Evolutionary conservation across 2,113 vertebrate genomes (phyloP).

Genomic region (Lampris megalopsis): DNA sequence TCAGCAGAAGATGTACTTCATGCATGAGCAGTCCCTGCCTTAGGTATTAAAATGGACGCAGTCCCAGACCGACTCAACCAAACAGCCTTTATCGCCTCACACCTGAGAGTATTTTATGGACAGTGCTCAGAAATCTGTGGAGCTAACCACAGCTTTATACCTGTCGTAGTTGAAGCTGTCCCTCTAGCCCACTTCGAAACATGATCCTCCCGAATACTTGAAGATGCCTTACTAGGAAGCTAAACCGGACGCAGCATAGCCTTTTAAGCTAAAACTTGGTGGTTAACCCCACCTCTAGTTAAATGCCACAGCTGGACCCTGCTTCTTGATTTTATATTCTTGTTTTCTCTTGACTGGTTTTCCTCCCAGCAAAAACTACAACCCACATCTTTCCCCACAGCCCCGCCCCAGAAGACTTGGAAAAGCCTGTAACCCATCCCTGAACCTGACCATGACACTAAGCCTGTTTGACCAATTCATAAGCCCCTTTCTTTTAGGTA

Average conservation of each 20-base stretch:
- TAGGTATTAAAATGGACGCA: slow-evolving; percentile 53
- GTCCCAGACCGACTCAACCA: slow-evolving; percentile 55
- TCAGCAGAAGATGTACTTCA: slow-evolving; percentile 57
- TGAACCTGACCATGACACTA: slow-evolving; percentile 52
- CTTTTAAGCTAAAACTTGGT: slow-evolving; percentile 67
- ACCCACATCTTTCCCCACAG: neutral
- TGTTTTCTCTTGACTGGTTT: slow-evolving; percentile 18
- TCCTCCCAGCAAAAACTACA: slow-evolving; percentile 12
- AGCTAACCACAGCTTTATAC: slow-evolving; percentile 60
- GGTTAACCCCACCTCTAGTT: slow-evolving; percentile 44
- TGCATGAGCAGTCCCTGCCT: slow-evolving; percentile 37
- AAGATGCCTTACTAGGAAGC: slow-evolving; percentile 57
- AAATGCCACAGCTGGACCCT: slow-evolving; percentile 59
- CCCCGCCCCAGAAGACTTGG: neutral
- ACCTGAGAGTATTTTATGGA: slow-evolving; percentile 35
- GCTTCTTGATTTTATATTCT: slow-evolving; percentile 35
- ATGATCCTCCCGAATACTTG: slow-evolving; percentile 28
- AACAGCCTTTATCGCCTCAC: slow-evolving; percentile 43
- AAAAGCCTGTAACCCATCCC: neutral
- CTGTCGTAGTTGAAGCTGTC: slow-evolving; percentile 50
- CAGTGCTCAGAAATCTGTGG: slow-evolving; percentile 65
- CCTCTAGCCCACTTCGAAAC: slow-evolving; percentile 47
- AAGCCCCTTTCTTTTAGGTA: neutral
- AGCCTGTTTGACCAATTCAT: slow-evolving; percentile 46
- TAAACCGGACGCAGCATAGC: slow-evolving; percentile 52